Evolutionary conservation across 2,797 vertebrate genomes (phyloP).

Genomic region (Todus mexicanus): DNA sequence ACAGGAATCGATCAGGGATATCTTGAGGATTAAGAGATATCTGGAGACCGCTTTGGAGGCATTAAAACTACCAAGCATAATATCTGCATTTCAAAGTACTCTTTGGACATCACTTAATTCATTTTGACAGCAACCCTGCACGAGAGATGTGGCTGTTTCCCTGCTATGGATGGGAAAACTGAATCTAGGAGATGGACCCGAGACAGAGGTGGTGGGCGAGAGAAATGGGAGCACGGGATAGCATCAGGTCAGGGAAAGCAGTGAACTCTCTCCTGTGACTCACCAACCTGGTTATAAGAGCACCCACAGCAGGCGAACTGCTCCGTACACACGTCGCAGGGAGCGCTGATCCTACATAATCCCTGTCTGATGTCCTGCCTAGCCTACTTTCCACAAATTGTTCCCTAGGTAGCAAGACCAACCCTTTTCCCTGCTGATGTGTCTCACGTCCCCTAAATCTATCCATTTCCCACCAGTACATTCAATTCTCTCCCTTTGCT

Average conservation of each 20-base stretch:
- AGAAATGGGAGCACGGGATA: neutral
- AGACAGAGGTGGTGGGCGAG: neutral
- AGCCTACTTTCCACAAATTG: neutral
- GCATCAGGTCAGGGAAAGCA: neutral
- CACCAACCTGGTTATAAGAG: neutral
- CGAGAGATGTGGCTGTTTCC: neutral
- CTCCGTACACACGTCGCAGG: accelerated
- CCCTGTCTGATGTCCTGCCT: neutral
- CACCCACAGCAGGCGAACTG: neutral
- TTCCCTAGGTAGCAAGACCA: neutral
- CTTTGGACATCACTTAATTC: slow-evolving; percentile 57
- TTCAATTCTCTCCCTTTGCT: neutral
- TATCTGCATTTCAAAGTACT: slow-evolving; percentile 65
- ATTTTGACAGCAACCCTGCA: slow-evolving; percentile 25
- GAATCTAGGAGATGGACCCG: accelerated
- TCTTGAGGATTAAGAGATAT: slow-evolving; percentile 60
- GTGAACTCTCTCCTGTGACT: neutral
- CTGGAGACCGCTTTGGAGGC: slow-evolving; percentile 53
- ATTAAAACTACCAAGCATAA: slow-evolving; percentile 22
- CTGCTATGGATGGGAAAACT: neutral
- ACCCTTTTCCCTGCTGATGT: neutral
- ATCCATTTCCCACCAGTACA: neutral
- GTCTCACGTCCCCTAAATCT: neutral
- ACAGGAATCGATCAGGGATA: slow-evolving; percentile 50
- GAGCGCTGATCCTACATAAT: neutral